A percentile compares a stretch with the other conserved stretches of the same genome.
phyloP scores from a whole-genome alignment of 2,797 vertebrate species.

The Telmatherina bonti region DNA sequence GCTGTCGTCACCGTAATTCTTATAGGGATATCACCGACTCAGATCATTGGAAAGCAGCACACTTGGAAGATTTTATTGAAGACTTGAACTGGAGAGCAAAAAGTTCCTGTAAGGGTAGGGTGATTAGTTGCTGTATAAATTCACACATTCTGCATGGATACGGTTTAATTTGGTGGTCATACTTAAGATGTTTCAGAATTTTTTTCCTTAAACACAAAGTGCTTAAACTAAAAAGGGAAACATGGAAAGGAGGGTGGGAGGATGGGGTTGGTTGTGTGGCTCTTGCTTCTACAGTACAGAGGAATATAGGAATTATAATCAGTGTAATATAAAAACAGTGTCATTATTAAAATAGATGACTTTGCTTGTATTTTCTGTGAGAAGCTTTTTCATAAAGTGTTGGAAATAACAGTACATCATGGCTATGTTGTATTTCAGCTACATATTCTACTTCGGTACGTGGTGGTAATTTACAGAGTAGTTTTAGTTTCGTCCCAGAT shows the following conservation, averaged over 20 bases:
- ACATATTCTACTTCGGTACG: conserved; percentile 16
- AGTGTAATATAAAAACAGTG: conserved; percentile 29
- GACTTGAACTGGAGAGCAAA: background rate
- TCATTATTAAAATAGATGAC: conserved; percentile 50
- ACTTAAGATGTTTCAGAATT: no score
- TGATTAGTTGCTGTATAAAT: background rate
- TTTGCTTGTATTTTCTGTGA: conserved; percentile 38
- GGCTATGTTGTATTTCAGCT: background rate
- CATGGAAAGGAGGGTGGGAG: no score
- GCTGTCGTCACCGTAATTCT: background rate
- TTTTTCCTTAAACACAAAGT: background rate
- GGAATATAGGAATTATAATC: conserved; percentile 18
- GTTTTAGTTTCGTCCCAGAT: background rate
- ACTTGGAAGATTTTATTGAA: background rate
- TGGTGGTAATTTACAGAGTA: background rate
- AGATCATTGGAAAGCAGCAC: background rate
- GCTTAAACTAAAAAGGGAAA: background rate
- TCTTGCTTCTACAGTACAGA: background rate
- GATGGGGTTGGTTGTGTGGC: background rate
- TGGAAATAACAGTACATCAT: background rate
- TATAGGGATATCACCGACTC: background rate
- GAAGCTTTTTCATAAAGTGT: conserved; percentile 7
- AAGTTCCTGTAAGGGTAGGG: no score
- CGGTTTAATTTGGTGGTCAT: no score
- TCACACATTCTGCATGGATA: background rate